Percentiles rank a stretch among this genome's conserved stretches.
These are phyloP conservation scores for Rallus crepitans DNA, from an alignment of 2,797 vertebrate species.

Conservation along the genomic window DNA sequence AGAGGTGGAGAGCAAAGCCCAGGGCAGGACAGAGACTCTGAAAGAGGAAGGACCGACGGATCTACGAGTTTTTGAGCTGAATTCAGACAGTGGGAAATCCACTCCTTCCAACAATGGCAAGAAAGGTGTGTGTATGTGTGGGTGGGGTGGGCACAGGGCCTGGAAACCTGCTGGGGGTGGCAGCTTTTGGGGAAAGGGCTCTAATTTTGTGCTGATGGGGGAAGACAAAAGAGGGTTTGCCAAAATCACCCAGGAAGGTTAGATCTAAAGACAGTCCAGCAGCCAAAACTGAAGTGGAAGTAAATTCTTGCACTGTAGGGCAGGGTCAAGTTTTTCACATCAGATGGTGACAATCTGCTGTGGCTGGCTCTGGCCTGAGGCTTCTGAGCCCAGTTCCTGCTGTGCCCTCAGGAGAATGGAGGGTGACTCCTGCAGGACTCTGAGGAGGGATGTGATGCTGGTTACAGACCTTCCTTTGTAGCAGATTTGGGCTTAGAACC, in stretches of 20 bases:
- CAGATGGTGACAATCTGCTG: background rate
- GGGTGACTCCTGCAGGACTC: background rate
- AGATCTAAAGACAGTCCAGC: background rate
- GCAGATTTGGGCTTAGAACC: background rate
- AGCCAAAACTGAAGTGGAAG: background rate
- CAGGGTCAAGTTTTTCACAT: background rate
- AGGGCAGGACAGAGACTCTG: constrained; percentile 79
- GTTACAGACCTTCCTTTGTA: background rate
- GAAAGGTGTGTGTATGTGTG: constrained; percentile 85
- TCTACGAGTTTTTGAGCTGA: constrained; percentile 94
- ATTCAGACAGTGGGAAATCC: constrained; percentile 97
- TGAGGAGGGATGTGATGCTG: background rate
- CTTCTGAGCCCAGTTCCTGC: background rate
- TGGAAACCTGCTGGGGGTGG: background rate
- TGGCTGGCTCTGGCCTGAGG: background rate
- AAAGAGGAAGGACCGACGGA: constrained; percentile 92
- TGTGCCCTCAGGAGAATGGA: background rate
- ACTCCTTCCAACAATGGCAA: constrained; percentile 98
- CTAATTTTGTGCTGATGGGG: background rate
- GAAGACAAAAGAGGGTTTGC: background rate
- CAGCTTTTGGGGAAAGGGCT: background rate
- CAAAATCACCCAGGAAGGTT: background rate
- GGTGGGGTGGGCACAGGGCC: background rate
- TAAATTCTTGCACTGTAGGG: background rate
- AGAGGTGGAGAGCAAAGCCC: constrained; percentile 64